phyloP scores from a whole-genome alignment of 2,888 invertebrate species.

The Leptinotarsa tumamoca region DNA sequence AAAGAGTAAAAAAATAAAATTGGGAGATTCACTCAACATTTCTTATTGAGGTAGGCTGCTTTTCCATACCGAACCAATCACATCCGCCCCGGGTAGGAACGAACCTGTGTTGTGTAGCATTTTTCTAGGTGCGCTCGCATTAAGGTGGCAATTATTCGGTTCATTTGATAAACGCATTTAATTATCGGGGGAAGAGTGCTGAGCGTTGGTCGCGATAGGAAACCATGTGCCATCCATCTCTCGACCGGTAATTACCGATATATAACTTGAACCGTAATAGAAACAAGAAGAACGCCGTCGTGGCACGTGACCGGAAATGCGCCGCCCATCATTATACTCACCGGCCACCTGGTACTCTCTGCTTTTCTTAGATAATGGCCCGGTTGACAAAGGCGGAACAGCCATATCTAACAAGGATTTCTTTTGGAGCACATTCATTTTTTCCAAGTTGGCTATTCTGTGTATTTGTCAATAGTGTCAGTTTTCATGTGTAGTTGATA shows the following conservation, averaged over 20 bases:
- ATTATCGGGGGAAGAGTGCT: conserved; percentile 13
- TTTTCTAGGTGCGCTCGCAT: conserved; percentile 17
- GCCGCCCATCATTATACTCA: conserved; percentile 1
- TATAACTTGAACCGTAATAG: conserved; percentile 25
- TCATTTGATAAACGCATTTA: conserved; percentile 11
- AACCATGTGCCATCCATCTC: conserved; percentile 7
- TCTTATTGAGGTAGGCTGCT: too few relatives aligned
- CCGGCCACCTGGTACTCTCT: conserved; percentile 21
- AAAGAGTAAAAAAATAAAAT: too few relatives aligned
- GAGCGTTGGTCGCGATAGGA: not conserved
- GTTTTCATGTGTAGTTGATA: too few relatives aligned
- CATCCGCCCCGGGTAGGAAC: not conserved
- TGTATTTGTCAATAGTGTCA: not conserved
- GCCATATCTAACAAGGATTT: too few relatives aligned
- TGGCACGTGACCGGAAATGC: conserved; percentile 26
- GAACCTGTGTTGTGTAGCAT: not conserved
- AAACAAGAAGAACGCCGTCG: conserved; percentile 17
- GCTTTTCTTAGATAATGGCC: conserved; percentile 5
- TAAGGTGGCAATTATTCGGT: conserved; percentile 16
- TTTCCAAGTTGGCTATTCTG: too few relatives aligned
- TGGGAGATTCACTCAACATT: too few relatives aligned
- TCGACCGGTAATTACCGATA: conserved; percentile 14
- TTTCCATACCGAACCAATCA: not conserved
- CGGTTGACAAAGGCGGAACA: not conserved
- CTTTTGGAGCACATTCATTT: too few relatives aligned